Evolutionary conservation across 1,140 invertebrate species (phyloP), one percentile per base, ranked within the genome.

Genomic region (Drosophila kanapiae): DNA sequence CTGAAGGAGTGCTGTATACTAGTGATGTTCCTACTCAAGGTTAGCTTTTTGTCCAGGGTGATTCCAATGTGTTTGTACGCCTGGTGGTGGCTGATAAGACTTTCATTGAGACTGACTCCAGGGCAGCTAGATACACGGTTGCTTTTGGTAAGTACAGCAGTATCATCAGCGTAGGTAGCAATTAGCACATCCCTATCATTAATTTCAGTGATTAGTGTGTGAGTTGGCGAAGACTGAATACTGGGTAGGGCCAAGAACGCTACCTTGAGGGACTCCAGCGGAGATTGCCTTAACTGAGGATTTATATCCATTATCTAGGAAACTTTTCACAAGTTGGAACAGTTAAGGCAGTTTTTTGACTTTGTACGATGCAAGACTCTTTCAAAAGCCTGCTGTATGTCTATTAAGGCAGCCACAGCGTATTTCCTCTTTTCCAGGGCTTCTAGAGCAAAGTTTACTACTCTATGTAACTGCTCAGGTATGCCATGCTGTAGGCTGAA

Each of bases 81-180:
- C 43, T 23, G 5, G 43, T 31, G 27, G 37, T 27, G 38, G 43
- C 38, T 42, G 56, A 43, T 43, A 43, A 38, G 7, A 11, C 56
- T 58, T 16, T 8, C 56, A 27, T 58, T 58, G 23, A 42, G 23
- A 23, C 27, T 58, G 40, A 58, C 38, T 58, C 56, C 56, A 31
- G 56, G 40, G n/a, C 38, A 58, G 23, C 23, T 58, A 43, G 14
- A 16, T 31, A 14, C 37, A 14, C 11, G 23, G 29, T 49, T 49
- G 27, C 27, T 49, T 6, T 33, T 33, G 31, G 6, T 8, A 33
- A 6, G 8, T 33, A n/a, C n/a, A n/a, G n/a, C n/a, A n/a, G n/a
- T n/a, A n/a, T n/a, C n/a, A n/a, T n/a, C n/a, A n/a, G n/a, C n/a
- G n/a, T n/a, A n/a, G n/a, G n/a, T n/a, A n/a, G n/a, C n/a, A n/a